Conservation (phyloP, 2,797 vertebrate species). For the Myotis findleyi region DNA sequence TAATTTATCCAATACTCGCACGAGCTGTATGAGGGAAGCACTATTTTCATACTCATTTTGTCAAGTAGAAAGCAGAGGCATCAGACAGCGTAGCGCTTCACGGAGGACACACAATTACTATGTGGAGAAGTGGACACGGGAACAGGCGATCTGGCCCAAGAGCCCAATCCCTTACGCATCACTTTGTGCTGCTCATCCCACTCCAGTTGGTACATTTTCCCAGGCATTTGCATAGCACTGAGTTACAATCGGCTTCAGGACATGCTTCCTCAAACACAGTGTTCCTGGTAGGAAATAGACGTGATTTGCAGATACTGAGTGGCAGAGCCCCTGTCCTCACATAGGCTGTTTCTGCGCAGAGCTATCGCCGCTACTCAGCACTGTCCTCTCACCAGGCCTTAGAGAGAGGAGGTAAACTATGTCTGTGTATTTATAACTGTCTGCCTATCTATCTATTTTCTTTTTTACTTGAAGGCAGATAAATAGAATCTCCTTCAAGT, state of each 20-base stretch:
- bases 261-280: neutral
- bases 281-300: neutral
- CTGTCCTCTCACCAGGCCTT: conserved; percentile 27
- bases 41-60: neutral
- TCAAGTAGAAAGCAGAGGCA: neutral
- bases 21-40: neutral
- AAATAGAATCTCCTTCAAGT: conserved; percentile 15
- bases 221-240: neutral
- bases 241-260: neutral
- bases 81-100: neutral
- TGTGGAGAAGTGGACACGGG: neutral
- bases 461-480: neutral
- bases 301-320: neutral
- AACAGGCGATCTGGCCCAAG: neutral
- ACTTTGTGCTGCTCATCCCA: fast-evolving
- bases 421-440: too few species aligned
- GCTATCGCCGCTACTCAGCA: neutral
- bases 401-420: neutral
- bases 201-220: neutral
- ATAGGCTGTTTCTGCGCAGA: neutral
- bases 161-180: neutral
- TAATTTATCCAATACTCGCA: neutral
- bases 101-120: neutral
- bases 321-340: neutral
- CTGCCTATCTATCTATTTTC: neutral